Base-by-base conservation (phyloP, 23 tunicate genomes). In the Trididemnum miniatum region DNA sequence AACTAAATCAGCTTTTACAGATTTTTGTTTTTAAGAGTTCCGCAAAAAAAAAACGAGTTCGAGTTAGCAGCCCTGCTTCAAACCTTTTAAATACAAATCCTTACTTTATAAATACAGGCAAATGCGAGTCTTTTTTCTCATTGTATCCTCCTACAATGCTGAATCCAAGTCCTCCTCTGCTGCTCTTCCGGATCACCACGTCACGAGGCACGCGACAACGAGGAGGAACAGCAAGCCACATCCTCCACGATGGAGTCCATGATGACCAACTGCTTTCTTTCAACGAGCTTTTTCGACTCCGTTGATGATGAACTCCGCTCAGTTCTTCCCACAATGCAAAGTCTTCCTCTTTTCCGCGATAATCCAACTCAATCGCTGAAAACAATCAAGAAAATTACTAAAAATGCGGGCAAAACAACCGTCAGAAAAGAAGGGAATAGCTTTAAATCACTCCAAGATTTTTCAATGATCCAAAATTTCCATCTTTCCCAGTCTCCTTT, bases 221-320 rank as follows among this genome's bases (percentile, higher is more conserved):
- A 0, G 84, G 80, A 1, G 98, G 89, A 26, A 88, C 85, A 26
- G 94, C 87, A 33, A 94, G 85, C 98, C 98, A 94, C 94, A 84
- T 89, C 80, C 73, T 85, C 98, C 98, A 94, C 34, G 98, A 88
- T 23, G 98, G 98, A 0, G 98, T 77, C 94, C 91, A 94, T 7
- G 88, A 63, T 0, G 83, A 44, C 80, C 84, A 62, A 40, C 65
- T 62, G 72, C 49, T 62, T 54, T 38, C 79, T 27, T 72, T 85
- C 1, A 0, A 15, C 31, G 71, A 36, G 20, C 71, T 64, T 0
- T 65, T 60, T n/a, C 85, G 75, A 27, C 88, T 65, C 18, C 78
- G 84, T 38, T 86, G 79, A 65, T 91, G 90, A 50, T 86, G 91
- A 4, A 91, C 73, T 34, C 87, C 87, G 44, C 89, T 89, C 49